These are phyloP conservation scores for Tenthredo mesomela DNA, from an alignment of 2,888 invertebrate species.

Conservation along the genomic window DNA sequence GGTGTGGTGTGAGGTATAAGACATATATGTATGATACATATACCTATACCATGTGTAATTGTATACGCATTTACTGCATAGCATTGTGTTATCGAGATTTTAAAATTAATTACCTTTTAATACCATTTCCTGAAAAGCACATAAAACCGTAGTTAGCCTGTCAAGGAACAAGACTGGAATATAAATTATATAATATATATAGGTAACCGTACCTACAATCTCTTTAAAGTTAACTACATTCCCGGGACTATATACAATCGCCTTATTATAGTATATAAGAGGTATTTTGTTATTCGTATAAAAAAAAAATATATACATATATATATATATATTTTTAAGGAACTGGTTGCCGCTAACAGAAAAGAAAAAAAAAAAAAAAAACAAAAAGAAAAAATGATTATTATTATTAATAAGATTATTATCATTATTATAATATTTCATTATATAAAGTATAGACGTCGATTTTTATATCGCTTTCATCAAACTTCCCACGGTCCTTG, in stretches of 20 bases:
- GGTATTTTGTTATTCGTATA: not conserved
- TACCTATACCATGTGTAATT: not conserved
- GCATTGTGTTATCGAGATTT: conserved; percentile 53
- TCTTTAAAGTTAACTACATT: conserved; percentile 42
- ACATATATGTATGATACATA: not conserved
- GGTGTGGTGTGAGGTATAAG: not conserved
- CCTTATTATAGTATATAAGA: not conserved
- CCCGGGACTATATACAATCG: not conserved
- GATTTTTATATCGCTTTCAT: not conserved
- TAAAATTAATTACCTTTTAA: conserved; percentile 69
- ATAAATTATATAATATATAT: conserved; percentile 43
- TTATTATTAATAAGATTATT: not conserved
- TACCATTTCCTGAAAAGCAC: conserved; percentile 71
- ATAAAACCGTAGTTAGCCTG: conserved; percentile 64
- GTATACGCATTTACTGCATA: not conserved
- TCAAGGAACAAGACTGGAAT: conserved; percentile 44
- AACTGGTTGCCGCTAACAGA: not conserved
- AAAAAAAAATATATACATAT: not conserved
- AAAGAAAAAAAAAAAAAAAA: not conserved
- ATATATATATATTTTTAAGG: not conserved
- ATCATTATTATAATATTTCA: not conserved
- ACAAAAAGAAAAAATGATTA: not conserved
- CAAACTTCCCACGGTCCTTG: conserved; percentile 35
- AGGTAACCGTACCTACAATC: conserved; percentile 32
- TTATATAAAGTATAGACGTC: not conserved